Base-by-base conservation (phyloP, 2,888 invertebrate genomes). In the Athripsodes cinereus region DNA sequence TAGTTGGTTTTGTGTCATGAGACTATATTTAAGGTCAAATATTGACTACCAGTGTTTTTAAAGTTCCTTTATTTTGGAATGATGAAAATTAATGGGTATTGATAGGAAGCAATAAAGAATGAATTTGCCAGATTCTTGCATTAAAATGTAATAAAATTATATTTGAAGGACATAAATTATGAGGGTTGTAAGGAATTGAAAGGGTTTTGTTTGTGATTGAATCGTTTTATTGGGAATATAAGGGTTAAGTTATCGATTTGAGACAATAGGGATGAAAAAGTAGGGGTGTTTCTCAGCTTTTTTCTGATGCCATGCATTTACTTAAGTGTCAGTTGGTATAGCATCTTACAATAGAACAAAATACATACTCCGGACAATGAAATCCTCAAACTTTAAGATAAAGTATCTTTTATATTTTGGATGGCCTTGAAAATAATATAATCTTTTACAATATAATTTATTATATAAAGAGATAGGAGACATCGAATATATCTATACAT, bases 261-360 rank as follows among this genome's bases (percentile, higher is more conserved):
- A 40, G 52, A 31, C 40, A 35, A 22, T 22, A 46, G 22, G 52
- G 51, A 50, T 40, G 56, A 51, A 40, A 34, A 34, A 55, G 31
- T 19, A n/a, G 13, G 56, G 21, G 34, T 13, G 34, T 22, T 18
- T 22, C 31, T 13, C 34, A 46, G 19, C 5, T 44, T 44, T 49
- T 44, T 44, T 20, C 51, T 59, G 59, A 52, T 55, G 55, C 47
- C 55, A 52, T 59, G 57, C 57, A 57, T 57, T 57, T 52, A 46
- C 50, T 40, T 51, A 51, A 56, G 51, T 52, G 52, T 51, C 56
- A 56, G 46, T 55, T 40, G 55, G n/a, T 50, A 22, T 10, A 6
- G 10, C 3, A 26, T 40, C 13, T 8, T 40, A 40, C 16, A 40
- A 40, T 40, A 16, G n/a, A n/a, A n/a, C n/a, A n/a, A n/a, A n/a